Percentiles rank a stretch among this genome's conserved stretches.
phyloP scores from a whole-genome alignment of 2,113 vertebrate species.

The Herpetotheres cachinnans region DNA sequence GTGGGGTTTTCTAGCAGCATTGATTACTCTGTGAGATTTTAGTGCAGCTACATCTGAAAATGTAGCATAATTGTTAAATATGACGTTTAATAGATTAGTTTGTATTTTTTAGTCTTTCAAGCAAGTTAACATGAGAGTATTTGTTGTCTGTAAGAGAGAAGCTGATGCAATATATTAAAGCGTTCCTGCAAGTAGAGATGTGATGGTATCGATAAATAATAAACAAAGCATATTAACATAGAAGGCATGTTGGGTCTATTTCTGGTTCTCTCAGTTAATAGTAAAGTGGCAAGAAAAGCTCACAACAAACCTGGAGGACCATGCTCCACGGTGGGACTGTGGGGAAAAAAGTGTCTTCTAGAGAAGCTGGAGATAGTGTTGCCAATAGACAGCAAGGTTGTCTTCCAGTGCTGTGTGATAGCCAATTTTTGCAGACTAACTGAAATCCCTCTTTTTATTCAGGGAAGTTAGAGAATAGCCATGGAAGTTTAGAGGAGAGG shows the following conservation, averaged over 20 bases:
- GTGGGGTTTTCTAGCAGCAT: background rate
- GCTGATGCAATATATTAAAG: background rate
- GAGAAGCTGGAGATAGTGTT: background rate
- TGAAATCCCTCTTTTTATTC: background rate
- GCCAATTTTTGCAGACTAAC: rapidly evolving
- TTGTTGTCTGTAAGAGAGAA: background rate
- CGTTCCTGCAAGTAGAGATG: background rate
- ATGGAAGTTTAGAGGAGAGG: background rate
- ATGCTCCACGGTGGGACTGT: too few species aligned
- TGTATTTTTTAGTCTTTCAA: background rate
- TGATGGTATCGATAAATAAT: background rate
- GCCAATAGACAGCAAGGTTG: background rate
- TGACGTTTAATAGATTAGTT: background rate
- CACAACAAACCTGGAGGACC: background rate
- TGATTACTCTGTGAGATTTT: rapidly evolving
- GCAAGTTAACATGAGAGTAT: too few species aligned
- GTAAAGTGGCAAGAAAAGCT: background rate
- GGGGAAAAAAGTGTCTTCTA: background rate
- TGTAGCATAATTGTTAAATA: rapidly evolving
- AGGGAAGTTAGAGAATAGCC: background rate
- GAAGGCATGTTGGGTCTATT: background rate
- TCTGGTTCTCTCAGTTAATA: background rate
- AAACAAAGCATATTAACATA: background rate
- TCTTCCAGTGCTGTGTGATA: background rate
- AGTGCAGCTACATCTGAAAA: background rate